Evolutionary conservation across 1,140 invertebrate genomes (phyloP), one percentile per base, ranked within the genome.

Genomic region (Pygmarrhopalites habei): DNA sequence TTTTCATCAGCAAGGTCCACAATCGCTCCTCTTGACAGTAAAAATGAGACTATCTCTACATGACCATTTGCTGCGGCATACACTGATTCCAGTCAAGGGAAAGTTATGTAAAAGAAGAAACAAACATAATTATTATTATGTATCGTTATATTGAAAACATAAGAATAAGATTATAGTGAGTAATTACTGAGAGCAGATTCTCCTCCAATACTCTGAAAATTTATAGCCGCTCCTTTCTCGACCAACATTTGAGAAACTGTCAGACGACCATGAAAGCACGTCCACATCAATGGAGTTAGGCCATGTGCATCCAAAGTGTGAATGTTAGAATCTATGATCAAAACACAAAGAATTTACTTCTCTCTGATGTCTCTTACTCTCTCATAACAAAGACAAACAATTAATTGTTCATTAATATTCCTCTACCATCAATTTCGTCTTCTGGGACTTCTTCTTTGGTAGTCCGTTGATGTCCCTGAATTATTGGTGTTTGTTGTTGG

Each of bases 21-120:
- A 14, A 56, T 26, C 1, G 64, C 64, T 19, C 58, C 61, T 25
- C 53, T 55, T 4, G 5, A 21, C 10, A 69, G 25, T 0, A 69
- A 39, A 58, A 35, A 64, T n/a, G 12, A 30, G n/a, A 66, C 19
- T 1, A 69, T 51, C 17, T 65, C 67, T 12, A 60, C n/a, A 35
- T 69, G 67, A 15, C 67, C 67, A 49, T 66, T 65, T 3, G 56
- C n/a, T 2, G 64, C 39, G 12, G 67, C 64, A 30, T 58, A 66
- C 64, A 69, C 66, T 19, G 66, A 39, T 10, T n/a, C n/a, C n/a
- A n/a, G n/a, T n/a, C n/a, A n/a, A n/a, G n/a, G n/a, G n/a, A n/a
- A n/a, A n/a, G n/a, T n/a, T n/a, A n/a, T n/a, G n/a, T n/a, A n/a
- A n/a, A n/a, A n/a, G n/a, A n/a, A n/a, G n/a, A n/a, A n/a, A n/a